These are phyloP conservation scores for Lindbergichthys nudifrons DNA, from an alignment of 2,797 vertebrate genomes.

Conservation along the genomic window DNA sequence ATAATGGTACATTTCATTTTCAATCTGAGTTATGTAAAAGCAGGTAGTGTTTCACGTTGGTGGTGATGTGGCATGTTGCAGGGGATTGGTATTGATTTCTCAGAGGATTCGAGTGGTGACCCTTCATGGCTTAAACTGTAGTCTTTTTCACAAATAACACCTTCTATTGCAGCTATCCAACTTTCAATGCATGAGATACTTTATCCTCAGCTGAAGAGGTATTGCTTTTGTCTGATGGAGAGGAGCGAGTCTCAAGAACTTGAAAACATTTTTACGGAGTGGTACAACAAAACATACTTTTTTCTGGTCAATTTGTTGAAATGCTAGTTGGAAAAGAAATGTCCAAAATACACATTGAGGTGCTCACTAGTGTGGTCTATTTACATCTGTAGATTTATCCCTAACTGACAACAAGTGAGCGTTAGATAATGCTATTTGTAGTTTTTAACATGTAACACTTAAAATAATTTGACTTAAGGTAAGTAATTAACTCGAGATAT, in stretches of 20 bases:
- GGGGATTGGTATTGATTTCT: slow-evolving; percentile 5
- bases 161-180: slow-evolving; percentile 8
- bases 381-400: no score
- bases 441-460: no score
- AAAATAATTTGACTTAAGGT: no score
- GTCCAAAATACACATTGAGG: no score
- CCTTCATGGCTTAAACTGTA: background rate
- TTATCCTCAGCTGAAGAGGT: background rate
- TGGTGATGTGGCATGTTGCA: background rate
- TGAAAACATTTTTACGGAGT: background rate
- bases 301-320: no score
- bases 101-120: slow-evolving; percentile 5
- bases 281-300: no score
- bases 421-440: no score
- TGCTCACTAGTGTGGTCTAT: no score
- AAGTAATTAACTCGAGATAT: no score
- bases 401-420: no score
- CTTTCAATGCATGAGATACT: background rate
- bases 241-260: background rate
- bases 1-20: background rate
- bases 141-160: slow-evolving; percentile 11
- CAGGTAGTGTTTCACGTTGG: background rate
- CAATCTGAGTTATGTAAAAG: slow-evolving; percentile 1
- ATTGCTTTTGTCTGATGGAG: background rate
- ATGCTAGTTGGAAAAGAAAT: no score